phyloP scores from a whole-genome alignment of 2,113 vertebrate species.

The Microtus oregoni region DNA sequence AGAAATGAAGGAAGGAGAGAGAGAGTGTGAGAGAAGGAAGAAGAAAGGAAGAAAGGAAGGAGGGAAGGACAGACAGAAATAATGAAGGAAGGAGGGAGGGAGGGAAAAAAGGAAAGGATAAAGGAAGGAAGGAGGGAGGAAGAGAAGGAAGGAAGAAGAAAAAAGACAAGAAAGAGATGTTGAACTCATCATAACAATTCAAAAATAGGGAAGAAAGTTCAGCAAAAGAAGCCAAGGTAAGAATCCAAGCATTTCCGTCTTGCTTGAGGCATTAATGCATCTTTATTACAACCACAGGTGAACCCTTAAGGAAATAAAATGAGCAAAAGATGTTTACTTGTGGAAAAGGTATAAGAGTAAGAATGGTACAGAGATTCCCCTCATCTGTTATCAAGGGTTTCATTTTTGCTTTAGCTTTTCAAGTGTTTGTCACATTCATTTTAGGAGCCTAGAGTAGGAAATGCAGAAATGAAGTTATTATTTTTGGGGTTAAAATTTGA shows the following conservation, averaged over 20 bases:
- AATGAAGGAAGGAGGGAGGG: background rate
- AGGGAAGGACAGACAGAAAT: too few species aligned
- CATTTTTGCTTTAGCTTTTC: background rate
- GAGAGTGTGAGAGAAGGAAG: background rate
- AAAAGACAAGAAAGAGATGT: background rate
- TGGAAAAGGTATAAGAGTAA: background rate
- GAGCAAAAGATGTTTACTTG: background rate
- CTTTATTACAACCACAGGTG: background rate
- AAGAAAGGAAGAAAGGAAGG: background rate
- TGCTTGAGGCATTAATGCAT: background rate
- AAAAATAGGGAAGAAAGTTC: background rate
- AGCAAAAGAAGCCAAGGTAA: background rate
- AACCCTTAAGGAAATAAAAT: slow-evolving; percentile 14
- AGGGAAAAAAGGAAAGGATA: background rate
- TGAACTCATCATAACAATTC: rapidly evolving
- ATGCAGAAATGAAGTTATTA: slow-evolving; percentile 2
- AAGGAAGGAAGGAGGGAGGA: background rate
- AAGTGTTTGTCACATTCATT: background rate
- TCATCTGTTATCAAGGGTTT: slow-evolving; percentile 18
- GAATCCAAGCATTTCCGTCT: background rate
- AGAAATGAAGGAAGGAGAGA: too few species aligned
- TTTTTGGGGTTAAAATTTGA: background rate
- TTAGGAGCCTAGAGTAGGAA: background rate
- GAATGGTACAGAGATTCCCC: background rate
- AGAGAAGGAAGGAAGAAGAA: background rate